Conservation (phyloP, 2,888 invertebrate genomes). For the Diplolepis rosae region DNA sequence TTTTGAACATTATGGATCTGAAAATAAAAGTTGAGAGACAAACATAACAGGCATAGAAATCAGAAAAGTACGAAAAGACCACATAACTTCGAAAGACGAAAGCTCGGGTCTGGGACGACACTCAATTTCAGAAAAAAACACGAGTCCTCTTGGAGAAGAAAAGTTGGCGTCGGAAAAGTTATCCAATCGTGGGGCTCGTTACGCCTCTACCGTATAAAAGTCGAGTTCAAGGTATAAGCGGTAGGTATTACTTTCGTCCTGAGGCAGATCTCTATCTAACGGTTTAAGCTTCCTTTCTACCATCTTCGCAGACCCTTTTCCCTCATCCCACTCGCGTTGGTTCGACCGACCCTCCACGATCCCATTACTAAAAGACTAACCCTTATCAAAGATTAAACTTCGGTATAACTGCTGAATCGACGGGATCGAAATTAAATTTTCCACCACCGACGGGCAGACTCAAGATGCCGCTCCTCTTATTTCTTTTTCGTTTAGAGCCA, state of each 20-base stretch:
- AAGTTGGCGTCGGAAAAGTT: slow-evolving; percentile 68
- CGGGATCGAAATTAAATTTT: slow-evolving; percentile 77
- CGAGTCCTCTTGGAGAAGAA: slow-evolving; percentile 38
- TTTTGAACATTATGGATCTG: no score
- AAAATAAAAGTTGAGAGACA: background rate
- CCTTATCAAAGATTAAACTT: slow-evolving; percentile 77
- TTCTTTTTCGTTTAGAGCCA: no score
- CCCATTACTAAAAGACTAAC: slow-evolving; percentile 75
- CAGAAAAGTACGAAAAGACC: background rate
- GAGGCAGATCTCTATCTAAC: slow-evolving; percentile 73
- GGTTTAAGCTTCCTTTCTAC: slow-evolving; percentile 69
- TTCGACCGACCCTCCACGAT: slow-evolving; percentile 67
- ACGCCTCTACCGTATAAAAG: slow-evolving; percentile 69
- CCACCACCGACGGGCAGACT: slow-evolving; percentile 59
- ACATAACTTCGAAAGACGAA: slow-evolving; percentile 8
- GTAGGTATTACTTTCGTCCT: slow-evolving; percentile 70
- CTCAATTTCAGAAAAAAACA: slow-evolving; percentile 30
- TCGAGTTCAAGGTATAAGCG: slow-evolving; percentile 67
- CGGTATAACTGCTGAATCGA: slow-evolving; percentile 77
- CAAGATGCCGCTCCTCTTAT: background rate
- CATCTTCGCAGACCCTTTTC: slow-evolving; percentile 39
- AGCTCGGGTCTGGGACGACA: slow-evolving; percentile 17
- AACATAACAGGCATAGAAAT: background rate
- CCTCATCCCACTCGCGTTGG: slow-evolving; percentile 52
- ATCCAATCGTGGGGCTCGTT: slow-evolving; percentile 72